Conservation (phyloP, 2,113 vertebrate species). For the Nasalis larvatus region DNA sequence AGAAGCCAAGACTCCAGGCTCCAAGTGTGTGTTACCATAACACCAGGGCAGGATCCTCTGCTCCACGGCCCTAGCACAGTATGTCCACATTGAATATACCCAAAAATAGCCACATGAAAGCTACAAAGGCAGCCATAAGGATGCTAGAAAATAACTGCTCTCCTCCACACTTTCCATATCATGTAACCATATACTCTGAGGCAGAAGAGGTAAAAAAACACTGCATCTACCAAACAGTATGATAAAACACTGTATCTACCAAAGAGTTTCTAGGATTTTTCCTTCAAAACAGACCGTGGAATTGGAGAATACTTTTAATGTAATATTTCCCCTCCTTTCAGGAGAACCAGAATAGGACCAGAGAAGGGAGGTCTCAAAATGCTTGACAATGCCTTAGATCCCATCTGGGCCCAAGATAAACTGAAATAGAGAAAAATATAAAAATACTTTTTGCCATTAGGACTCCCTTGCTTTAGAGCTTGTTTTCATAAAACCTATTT, state of each 20-base stretch:
- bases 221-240: neutral
- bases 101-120: rapidly evolving
- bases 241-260: neutral
- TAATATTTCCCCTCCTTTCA: neutral
- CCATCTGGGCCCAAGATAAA: neutral
- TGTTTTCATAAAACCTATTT: neutral
- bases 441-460: neutral
- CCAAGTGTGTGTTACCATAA: rapidly evolving
- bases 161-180: rapidly evolving
- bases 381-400: neutral
- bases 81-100: no score
- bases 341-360: neutral
- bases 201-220: neutral
- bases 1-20: neutral
- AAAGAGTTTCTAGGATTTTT: neutral
- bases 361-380: neutral
- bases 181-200: rapidly evolving
- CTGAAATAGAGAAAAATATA: neutral
- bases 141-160: neutral
- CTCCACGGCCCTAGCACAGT: rapidly evolving
- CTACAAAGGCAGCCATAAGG: neutral
- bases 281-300: neutral
- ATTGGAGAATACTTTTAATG: neutral
- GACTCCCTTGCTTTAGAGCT: neutral
- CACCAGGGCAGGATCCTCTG: neutral